Base-by-base conservation (phyloP, 2,797 vertebrate species). In the Lacerta viridis region DNA sequence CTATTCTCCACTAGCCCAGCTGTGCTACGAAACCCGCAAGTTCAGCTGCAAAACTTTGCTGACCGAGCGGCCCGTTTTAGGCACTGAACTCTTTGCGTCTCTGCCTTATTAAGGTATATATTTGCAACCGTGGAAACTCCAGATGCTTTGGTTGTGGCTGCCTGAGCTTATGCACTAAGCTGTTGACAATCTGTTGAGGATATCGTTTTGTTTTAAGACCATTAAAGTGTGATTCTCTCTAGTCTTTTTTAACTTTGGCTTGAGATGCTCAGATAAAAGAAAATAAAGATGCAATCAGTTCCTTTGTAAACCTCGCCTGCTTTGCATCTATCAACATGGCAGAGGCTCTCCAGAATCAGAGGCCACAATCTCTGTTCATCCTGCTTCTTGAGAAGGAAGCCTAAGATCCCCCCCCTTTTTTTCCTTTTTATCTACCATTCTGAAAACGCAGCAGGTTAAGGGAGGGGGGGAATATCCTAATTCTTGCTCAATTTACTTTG, bases 281-380 rank as follows among this genome's bases (percentile, higher is more conserved):
- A 96, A 97, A 96, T 95, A 95, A 95, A 95, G 93, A 95, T 94
- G 94, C 86, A 97, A 96, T 97, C 96, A 96, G 94, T 92, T 93
- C 94, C 95, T 96, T 96, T 97, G 96, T 97, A 95, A 95, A 85
- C 93, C 89, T 94, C 81, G 64, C 90, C 92, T 92, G 89, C 92
- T 97, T 96, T 97, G 94, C 93, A 95, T 96, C 92, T 84, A 94
- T 92, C 93, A 94, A 96, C 55, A 94, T 92, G 89, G 89, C 80
- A 92, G 80, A 93, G 93, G 90, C 92, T 90, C 93, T 95, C 92
- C 90, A 90, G 91, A 95, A 92, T 89, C 87, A 91, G 88, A 89
- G 94, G 92, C 91, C 91, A 88, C 75, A 95, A 92, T 94, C 89
- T 94, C 91, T 91, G 80, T 95, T 95, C 96, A 94, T 93, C 90